Evolutionary conservation across 1,140 invertebrate genomes (phyloP), one percentile per base, ranked within the genome.

Genomic region (Gonioctena quinquepunctata): DNA sequence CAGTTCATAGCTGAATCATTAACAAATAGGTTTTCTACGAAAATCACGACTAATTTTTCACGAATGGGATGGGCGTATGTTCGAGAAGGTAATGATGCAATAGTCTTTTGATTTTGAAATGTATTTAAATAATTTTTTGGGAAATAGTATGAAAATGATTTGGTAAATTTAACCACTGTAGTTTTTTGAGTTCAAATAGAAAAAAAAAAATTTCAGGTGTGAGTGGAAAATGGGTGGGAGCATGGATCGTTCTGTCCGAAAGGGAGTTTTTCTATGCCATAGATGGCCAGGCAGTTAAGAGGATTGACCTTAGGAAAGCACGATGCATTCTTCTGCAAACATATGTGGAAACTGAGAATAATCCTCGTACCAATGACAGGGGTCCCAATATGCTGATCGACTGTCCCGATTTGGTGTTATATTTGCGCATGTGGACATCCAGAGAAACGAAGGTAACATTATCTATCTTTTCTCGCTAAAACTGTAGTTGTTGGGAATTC

Each of bases 261-360:
- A 86, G 93, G 54, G 87, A 86, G 7, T 83, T 96, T n/a, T 84
- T 89, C 68, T 94, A 92, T 77, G 89, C 87, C 23, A 85, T 85
- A 5, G 85, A 87, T 61, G 76, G 86, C 4, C 86, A 86, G 13
- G 83, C 85, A 42, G 81, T 91, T 1, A 87, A 89, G 76, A 86
- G 87, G 28, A 85, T 92, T 63, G 94, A 96, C 84, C 84, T 95
- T 19, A 84, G 93, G 49, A 95, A 95, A 87, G 93, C 92, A 5
- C 87, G 90, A 78, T 93, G 88, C 79, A 90, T 95, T 70, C 88
- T 92, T 92, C 79, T 88, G 82, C 85, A 77, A 72, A 21, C 70
- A 19, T 84, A 88, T 78, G 85, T 85, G 52, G 83, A 84, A n/a
- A 85, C 86, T 48, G 85, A 73, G 61, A 80, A 75, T 60, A 75